These are phyloP conservation scores for Noctua janthina DNA, from an alignment of 2,888 invertebrate genomes.

Conservation along the genomic window DNA sequence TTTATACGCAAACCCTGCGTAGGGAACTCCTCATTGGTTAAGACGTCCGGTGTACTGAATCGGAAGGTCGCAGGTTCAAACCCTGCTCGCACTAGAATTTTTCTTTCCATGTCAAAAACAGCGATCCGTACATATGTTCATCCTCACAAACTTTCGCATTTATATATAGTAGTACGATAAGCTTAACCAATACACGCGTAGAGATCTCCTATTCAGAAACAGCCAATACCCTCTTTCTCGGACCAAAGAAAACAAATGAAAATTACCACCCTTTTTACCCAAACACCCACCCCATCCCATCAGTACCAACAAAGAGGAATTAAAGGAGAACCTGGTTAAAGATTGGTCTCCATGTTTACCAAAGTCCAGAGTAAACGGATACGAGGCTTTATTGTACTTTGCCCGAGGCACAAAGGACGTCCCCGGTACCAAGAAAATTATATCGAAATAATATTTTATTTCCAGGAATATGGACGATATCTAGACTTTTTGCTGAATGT, in stretches of 20 bases:
- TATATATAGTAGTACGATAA: background rate
- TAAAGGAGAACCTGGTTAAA: constrained; percentile 4
- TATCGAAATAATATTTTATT: constrained; percentile 24
- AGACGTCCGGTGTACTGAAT: too few relatives aligned
- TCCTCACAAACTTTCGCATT: background rate
- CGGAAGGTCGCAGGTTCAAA: too few relatives aligned
- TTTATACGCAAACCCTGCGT: too few relatives aligned
- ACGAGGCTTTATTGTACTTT: constrained; percentile 14
- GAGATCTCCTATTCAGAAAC: background rate
- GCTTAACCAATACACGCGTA: background rate
- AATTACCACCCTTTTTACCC: background rate
- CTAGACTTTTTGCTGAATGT: constrained; percentile 26
- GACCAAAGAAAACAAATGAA: constrained; percentile 11
- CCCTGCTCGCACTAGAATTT: too few relatives aligned
- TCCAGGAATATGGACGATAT: background rate
- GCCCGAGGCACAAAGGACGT: background rate
- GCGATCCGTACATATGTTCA: background rate
- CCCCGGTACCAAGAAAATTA: background rate
- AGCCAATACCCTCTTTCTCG: background rate
- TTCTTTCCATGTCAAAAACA: too few relatives aligned
- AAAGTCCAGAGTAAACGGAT: constrained; percentile 5
- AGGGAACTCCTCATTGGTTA: too few relatives aligned
- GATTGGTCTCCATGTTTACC: constrained; percentile 14
- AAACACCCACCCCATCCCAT: constrained; percentile 8
- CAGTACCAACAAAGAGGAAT: constrained; percentile 14